These are phyloP conservation scores for Macropis europaea DNA, from an alignment of 2,888 invertebrate genomes.

Conservation along the genomic window DNA sequence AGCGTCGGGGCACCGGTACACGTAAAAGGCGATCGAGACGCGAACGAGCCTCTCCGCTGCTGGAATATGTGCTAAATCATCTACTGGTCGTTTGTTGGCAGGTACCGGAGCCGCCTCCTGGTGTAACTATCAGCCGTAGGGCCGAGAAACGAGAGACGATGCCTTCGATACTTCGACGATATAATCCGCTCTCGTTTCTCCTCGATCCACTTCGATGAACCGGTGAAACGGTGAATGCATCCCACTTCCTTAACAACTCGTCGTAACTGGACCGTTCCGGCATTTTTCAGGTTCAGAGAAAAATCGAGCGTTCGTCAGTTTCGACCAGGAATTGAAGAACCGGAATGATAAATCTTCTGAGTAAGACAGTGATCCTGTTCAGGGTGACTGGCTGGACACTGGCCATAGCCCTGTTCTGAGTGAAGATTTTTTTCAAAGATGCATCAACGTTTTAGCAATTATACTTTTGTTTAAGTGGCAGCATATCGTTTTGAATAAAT, in stretches of 20 bases:
- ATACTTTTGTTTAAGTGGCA: too few species aligned
- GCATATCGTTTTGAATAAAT: too few species aligned
- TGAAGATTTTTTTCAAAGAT: neutral
- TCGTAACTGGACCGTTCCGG: neutral
- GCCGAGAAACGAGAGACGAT: slow-evolving; percentile 64
- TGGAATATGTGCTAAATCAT: slow-evolving; percentile 79
- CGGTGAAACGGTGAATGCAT: slow-evolving; percentile 9
- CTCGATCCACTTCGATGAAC: slow-evolving; percentile 37
- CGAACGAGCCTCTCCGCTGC: slow-evolving; percentile 57
- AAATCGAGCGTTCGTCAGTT: neutral
- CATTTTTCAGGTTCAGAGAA: neutral
- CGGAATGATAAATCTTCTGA: too few species aligned
- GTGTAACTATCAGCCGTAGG: slow-evolving; percentile 66
- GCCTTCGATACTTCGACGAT: slow-evolving; percentile 57
- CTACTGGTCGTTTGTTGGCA: slow-evolving; percentile 77
- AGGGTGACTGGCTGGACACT: too few species aligned
- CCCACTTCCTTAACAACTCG: neutral
- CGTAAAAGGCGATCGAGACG: slow-evolving; percentile 68
- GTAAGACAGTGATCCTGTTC: too few species aligned
- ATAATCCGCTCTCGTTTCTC: slow-evolving; percentile 54
- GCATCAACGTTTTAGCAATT: too few species aligned
- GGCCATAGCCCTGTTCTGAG: too few species aligned
- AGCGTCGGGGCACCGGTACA: slow-evolving; percentile 59
- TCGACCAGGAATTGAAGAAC: too few species aligned
- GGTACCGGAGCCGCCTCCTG: slow-evolving; percentile 66